Evolutionary conservation across 2,888 invertebrate species (phyloP), one percentile per base, ranked within the genome.

Genomic region (Aphrophora alni): DNA sequence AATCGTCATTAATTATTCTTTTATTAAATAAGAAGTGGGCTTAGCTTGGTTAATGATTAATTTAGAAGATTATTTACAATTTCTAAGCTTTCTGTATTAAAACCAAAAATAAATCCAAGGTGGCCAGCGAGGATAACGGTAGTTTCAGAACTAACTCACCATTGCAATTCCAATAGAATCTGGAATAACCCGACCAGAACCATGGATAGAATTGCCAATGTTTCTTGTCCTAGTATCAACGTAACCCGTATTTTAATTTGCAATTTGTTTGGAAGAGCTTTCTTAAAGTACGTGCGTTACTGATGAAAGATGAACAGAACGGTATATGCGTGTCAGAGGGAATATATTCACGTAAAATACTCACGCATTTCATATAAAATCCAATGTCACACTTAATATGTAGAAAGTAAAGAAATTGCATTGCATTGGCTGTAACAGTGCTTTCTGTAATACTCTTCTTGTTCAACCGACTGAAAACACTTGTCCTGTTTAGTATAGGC

Each of bases 341-440:
- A 12, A 44, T 33, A 10, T 33, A 44, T 44, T 14, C 44, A n/a
- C 44, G 44, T 14, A 14, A 44, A 14, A 14, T 14, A 21, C 59
- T 59, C 59, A 59, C 59, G 59, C 59, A 59, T 21, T 59, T 59
- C 1, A 14, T 21, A 59, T 59, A 59, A 59, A 59, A 59, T 59
- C 59, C n/a, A 59, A 59, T 59, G 59, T 59, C 59, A 59, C 59
- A 59, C 59, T 59, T 59, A 59, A 59, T 59, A 59, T 59, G 59
- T 59, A 59, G 59, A 59, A 59, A 59, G 59, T 59, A 59, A 21
- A 7, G 59, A 21, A n/a, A 59, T 59, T 14, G n/a, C n/a, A n/a
- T n/a, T n/a, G 10, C n/a, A 59, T 59, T 59, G 21, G 59, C 59
- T 59, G 59, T 21, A 59, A 59, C 59, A 59, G 21, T 59, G 59